A percentile compares a stretch with the other conserved stretches of the same genome.
Evolutionary conservation across 2,797 vertebrate genomes (phyloP).

Genomic region (Macropodus opercularis): DNA sequence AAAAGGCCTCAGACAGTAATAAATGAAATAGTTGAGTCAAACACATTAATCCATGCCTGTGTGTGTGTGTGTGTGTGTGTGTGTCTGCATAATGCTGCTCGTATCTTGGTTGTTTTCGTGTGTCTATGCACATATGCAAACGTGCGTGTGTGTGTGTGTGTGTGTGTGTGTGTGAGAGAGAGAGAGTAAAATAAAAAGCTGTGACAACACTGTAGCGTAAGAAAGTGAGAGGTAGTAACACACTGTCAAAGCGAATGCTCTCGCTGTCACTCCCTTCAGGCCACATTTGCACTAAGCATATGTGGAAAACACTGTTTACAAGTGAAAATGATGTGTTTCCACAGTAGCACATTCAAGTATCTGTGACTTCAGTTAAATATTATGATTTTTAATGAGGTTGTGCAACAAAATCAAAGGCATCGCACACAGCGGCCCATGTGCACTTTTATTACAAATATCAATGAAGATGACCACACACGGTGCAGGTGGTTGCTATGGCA

Average conservation of each 20-base stretch:
- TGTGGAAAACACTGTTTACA: constrained; percentile 12
- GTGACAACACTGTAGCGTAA: constrained; percentile 40
- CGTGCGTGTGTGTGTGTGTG: constrained; percentile 3
- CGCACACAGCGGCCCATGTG: no score
- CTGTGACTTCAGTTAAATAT: background rate
- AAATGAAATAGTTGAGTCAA: constrained; percentile 84
- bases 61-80: constrained; percentile 31
- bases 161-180: constrained; percentile 1
- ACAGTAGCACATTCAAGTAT: background rate
- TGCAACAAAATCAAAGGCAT: no score
- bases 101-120: constrained; percentile 25
- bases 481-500: no score
- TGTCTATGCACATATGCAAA: constrained; percentile 18
- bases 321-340: constrained; percentile 12
- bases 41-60: constrained; percentile 81
- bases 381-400: background rate
- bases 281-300: background rate
- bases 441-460: no score
- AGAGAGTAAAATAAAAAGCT: constrained; percentile 1
- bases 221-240: constrained; percentile 69
- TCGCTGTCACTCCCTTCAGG: constrained; percentile 27
- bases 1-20: constrained; percentile 84
- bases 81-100: constrained; percentile 20
- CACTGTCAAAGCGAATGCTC: constrained; percentile 61
- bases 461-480: no score